These are phyloP conservation scores for Leptopilina drosophilae DNA, from an alignment of 2,888 invertebrate species.

Conservation along the genomic window DNA sequence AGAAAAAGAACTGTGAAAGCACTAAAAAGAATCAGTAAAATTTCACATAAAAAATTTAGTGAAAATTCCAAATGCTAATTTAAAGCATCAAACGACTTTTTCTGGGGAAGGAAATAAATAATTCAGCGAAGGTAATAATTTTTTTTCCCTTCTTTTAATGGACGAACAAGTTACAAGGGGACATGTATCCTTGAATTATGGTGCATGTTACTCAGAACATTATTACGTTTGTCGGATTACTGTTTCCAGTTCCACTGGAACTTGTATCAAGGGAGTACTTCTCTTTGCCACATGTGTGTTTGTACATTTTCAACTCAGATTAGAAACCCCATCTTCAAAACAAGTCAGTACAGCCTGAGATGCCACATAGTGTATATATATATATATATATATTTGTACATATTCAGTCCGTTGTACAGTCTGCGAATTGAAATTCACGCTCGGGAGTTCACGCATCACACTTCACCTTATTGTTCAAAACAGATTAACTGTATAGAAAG, in stretches of 20 bases:
- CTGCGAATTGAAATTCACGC: constrained; percentile 31
- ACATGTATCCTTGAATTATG: not conserved
- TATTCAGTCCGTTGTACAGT: not conserved
- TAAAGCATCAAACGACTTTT: too few species aligned
- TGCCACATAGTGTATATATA: not conserved
- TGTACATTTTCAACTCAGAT: constrained; percentile 37
- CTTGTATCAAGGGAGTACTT: constrained; percentile 36
- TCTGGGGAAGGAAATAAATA: too few species aligned
- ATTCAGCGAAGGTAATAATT: not conserved
- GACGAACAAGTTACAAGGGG: not conserved
- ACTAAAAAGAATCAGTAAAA: too few species aligned
- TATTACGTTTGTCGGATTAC: constrained; percentile 30
- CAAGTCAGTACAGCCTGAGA: not conserved
- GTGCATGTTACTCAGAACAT: not conserved
- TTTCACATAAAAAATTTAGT: too few species aligned
- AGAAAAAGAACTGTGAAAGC: too few species aligned
- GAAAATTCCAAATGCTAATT: too few species aligned
- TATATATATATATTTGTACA: not conserved
- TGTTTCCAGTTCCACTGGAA: constrained; percentile 13
- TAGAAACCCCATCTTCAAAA: constrained; percentile 34
- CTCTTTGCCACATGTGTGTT: constrained; percentile 19
- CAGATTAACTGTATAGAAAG: constrained; percentile 1
- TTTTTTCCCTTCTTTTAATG: not conserved
- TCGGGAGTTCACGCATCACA: constrained; percentile 21
- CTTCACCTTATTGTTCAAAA: constrained; percentile 7